These are phyloP conservation scores for Aphyosemion australe DNA, from an alignment of 2,113 vertebrate genomes.

Conservation along the genomic window DNA sequence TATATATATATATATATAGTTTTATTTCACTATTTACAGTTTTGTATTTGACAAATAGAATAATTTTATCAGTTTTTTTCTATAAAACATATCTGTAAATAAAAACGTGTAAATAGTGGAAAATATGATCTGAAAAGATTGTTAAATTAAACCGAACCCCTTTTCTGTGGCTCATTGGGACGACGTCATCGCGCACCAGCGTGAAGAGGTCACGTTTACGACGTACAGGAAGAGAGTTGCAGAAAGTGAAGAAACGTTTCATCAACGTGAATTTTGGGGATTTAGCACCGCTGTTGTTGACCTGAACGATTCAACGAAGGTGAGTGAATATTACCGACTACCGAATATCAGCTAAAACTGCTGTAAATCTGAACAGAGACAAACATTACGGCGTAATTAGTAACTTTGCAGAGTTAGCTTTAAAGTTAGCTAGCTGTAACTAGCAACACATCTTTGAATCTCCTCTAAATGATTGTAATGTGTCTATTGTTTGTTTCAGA, in stretches of 20 bases:
- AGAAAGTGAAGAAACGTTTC: constrained; percentile 49
- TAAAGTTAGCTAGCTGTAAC: not conserved
- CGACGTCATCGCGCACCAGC: constrained; percentile 54
- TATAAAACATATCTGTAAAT: too few species aligned
- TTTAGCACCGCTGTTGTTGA: not conserved
- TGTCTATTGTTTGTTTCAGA: too few species aligned
- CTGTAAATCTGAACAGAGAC: constrained; percentile 24
- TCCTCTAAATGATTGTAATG: too few species aligned
- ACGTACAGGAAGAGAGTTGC: constrained; percentile 51
- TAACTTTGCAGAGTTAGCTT: not conserved
- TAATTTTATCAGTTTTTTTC: too few species aligned
- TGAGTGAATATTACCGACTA: not conserved
- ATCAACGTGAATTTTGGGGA: constrained; percentile 58
- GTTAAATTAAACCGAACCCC: too few species aligned
- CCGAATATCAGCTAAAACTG: not conserved
- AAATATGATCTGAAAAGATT: too few species aligned
- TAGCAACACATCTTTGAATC: too few species aligned
- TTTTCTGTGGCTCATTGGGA: rapidly evolving
- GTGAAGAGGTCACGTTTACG: constrained; percentile 53
- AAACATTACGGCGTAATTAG: not conserved
- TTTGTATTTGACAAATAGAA: too few species aligned
- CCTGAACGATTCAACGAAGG: not conserved
- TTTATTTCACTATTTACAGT: too few species aligned
- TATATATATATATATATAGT: too few species aligned
- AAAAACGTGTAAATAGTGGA: too few species aligned